Percentiles rank a stretch among this genome's conserved stretches.
These are phyloP conservation scores for Dascillus cervinus DNA, from an alignment of 2,888 invertebrate species.

Conservation along the genomic window DNA sequence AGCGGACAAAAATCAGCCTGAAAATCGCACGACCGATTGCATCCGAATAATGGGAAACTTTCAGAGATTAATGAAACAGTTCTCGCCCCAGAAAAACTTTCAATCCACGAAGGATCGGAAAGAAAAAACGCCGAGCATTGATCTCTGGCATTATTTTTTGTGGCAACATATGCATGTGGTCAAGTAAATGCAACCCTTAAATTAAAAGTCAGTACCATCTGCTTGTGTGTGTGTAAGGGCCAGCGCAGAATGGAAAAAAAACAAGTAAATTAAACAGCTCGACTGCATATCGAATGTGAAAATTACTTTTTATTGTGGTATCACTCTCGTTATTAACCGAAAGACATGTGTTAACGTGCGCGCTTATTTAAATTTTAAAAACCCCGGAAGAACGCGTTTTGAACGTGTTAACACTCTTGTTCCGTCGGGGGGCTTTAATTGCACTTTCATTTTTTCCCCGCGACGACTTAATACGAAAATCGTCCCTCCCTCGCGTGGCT, in stretches of 20 bases:
- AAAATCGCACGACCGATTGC: no score
- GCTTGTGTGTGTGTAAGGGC: slow-evolving; percentile 10
- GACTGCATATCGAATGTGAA: slow-evolving; percentile 17
- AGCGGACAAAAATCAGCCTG: not conserved
- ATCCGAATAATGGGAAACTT: no score
- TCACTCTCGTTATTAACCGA: slow-evolving; percentile 16
- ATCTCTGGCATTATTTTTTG: slow-evolving; percentile 1
- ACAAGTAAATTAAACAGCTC: slow-evolving; percentile 15
- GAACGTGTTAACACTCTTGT: no score
- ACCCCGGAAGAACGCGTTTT: no score
- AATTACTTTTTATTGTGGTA: slow-evolving; percentile 18
- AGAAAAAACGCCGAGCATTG: no score
- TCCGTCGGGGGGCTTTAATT: no score
- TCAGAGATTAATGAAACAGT: no score
- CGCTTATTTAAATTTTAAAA: not conserved
- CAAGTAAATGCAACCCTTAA: slow-evolving; percentile 14
- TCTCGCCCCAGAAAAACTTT: no score
- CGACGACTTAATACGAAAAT: no score
- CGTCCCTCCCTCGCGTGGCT: slow-evolving; percentile 2
- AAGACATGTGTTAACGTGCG: slow-evolving; percentile 8
- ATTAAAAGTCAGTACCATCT: slow-evolving; percentile 13
- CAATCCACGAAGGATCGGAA: no score
- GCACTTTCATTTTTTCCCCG: no score
- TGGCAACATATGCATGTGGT: slow-evolving; percentile 9
- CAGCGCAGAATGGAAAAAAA: slow-evolving; percentile 12